phyloP scores from a whole-genome alignment of 2,888 invertebrate species.

The Campaea margaritaria region DNA sequence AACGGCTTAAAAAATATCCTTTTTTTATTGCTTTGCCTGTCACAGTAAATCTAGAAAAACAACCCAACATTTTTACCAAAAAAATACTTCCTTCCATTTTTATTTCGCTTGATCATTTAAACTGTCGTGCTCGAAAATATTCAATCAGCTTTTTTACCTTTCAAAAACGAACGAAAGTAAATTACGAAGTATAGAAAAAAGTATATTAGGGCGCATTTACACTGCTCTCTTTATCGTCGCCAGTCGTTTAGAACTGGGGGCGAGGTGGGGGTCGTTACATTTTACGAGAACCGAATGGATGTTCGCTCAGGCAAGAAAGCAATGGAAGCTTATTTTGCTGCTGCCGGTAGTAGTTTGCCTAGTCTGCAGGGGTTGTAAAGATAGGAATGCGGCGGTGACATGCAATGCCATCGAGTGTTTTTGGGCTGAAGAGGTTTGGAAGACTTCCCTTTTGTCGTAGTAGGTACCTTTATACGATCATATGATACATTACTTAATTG shows the following conservation, averaged over 20 bases:
- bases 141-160: conserved; percentile 25
- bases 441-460: no score
- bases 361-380: conserved; percentile 15
- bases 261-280: conserved; percentile 51
- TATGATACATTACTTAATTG: no score
- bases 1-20: no score
- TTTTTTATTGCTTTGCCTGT: neutral
- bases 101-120: conserved; percentile 27
- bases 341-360: conserved; percentile 18
- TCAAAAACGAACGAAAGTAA: conserved; percentile 12
- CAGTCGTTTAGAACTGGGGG: conserved; percentile 30
- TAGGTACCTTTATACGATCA: no score
- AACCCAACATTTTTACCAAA: conserved; percentile 1
- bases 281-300: conserved; percentile 59
- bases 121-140: conserved; percentile 28
- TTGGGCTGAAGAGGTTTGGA: neutral
- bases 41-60: conserved; percentile 6
- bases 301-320: conserved; percentile 39
- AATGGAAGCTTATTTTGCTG: conserved; percentile 35
- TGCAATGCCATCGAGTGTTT: conserved; percentile 5
- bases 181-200: conserved; percentile 14
- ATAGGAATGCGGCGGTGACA: conserved; percentile 22
- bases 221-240: conserved; percentile 47
- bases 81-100: conserved; percentile 16
- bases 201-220: conserved; percentile 48